Base-by-base conservation (phyloP, 64 coral and sea anemone genomes). In the Porites lutea region DNA sequence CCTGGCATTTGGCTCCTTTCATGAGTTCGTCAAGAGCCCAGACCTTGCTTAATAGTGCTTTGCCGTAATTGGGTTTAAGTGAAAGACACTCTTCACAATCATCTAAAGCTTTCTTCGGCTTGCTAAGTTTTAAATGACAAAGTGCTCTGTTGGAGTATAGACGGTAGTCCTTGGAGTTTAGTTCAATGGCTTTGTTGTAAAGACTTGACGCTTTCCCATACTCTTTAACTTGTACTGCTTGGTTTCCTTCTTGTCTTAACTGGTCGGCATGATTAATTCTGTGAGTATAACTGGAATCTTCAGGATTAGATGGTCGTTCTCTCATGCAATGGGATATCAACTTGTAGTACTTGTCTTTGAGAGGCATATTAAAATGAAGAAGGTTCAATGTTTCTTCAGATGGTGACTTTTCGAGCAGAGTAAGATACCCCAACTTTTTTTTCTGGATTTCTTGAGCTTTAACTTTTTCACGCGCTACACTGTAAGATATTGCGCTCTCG, bases 81-180 rank as follows among this genome's bases (percentile, higher is more conserved):
- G 86, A 87, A 75, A 96, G 90, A 19, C 95, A 96, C 8, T 69
- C 59, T 45, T 96, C 87, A 79, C 95, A 96, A 51, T 96, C 95
- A 8, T 90, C 81, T 3, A 96, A 81, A 16, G 95, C 95, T 55
- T 79, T 27, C 23, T 66, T 6, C 4, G 95, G 61, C 60, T 90
- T 45, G 4, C 59, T 50, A 15, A 93, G 69, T 63, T 93, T 96
- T 9, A 96, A 83, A 66, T 90, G 48, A 13, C 91, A 96, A 19
- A 93, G 82, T 19, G 95, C 91, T 65, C 88, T 63, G 71, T 96
- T 96, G 54, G 8, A 71, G 18, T 71, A 90, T 27, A 96, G 86
- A 67, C 88, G 80, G 54, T 79, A 65, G 74, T 94, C 95, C 18
- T 43, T 59, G 3, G 15, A 19, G 48, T 48, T 72, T 13, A 93